Evolutionary conservation across 92 coral and sea anemone genomes (phyloP).

Genomic region (Virgularia gustaviana): DNA sequence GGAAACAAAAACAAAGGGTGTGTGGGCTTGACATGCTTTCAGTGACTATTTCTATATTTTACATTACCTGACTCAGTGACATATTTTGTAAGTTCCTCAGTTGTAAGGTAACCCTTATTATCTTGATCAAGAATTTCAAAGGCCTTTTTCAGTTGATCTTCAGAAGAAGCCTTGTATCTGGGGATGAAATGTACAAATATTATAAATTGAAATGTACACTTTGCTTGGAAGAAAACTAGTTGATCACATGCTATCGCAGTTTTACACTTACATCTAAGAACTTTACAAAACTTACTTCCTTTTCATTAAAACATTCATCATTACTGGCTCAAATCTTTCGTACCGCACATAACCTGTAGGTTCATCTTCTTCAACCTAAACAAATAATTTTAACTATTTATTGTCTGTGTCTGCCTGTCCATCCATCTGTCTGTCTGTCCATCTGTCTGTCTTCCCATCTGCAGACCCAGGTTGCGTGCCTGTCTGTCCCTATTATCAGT

Average conservation of each 20-base stretch:
- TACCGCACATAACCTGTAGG: conserved; percentile 94
- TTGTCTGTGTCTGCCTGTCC: too few relatives aligned
- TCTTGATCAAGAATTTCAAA: conserved; percentile 98
- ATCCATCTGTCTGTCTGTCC: too few relatives aligned
- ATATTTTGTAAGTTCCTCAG: conserved; percentile 91
- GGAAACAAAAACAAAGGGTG: background rate
- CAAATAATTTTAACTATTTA: background rate
- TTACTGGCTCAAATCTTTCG: conserved; percentile 94
- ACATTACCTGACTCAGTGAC: conserved; percentile 84
- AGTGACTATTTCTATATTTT: background rate
- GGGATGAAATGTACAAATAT: background rate
- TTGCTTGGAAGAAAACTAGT: background rate
- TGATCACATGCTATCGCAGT: too few relatives aligned
- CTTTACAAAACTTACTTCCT: conserved; percentile 67
- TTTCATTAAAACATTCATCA: conserved; percentile 80
- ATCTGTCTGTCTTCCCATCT: too few relatives aligned
- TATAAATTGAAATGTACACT: background rate
- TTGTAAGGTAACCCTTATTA: conserved; percentile 81
- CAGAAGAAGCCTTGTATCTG: conserved; percentile 89
- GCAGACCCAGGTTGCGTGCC: too few relatives aligned
- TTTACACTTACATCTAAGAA: too few relatives aligned
- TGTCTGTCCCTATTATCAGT: too few relatives aligned
- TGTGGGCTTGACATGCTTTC: background rate
- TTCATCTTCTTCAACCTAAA: conserved; percentile 91
- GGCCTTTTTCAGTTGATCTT: conserved; percentile 91